A percentile compares a stretch with the other conserved stretches of the same genome.
Evolutionary conservation across 2,113 vertebrate species (phyloP).

Genomic region (Varanus komodoensis): DNA sequence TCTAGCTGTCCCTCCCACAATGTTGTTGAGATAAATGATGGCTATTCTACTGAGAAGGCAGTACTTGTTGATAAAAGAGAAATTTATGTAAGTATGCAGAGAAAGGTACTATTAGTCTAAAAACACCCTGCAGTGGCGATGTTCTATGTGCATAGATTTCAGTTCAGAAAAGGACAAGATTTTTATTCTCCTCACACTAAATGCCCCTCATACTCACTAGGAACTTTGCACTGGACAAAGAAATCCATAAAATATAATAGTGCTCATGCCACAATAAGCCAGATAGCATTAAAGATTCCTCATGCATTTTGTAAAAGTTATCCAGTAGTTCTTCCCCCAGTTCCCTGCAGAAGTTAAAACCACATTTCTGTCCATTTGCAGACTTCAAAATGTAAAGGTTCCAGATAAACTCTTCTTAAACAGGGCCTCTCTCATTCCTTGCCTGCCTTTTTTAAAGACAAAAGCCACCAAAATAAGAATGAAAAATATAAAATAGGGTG

Average conservation of each 20-base stretch:
- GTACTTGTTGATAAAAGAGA: background rate
- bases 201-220: background rate
- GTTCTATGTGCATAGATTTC: background rate
- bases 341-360: background rate
- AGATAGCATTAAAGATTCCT: background rate
- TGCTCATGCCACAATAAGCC: background rate
- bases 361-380: background rate
- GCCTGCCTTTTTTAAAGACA: background rate
- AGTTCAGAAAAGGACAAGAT: background rate
- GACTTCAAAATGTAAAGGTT: background rate
- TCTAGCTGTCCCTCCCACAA: background rate
- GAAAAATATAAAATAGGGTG: background rate
- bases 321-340: background rate
- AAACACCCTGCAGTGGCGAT: background rate
- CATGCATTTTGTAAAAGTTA: background rate
- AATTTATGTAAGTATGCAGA: background rate
- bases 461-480: background rate
- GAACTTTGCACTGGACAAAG: background rate
- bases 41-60: background rate
- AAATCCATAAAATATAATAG: background rate
- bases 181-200: background rate
- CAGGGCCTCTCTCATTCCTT: background rate
- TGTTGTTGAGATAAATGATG: background rate
- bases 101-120: background rate
- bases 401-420: background rate